phyloP scores from a whole-genome alignment of 2,113 vertebrate species.

The Crotalus viridis region DNA sequence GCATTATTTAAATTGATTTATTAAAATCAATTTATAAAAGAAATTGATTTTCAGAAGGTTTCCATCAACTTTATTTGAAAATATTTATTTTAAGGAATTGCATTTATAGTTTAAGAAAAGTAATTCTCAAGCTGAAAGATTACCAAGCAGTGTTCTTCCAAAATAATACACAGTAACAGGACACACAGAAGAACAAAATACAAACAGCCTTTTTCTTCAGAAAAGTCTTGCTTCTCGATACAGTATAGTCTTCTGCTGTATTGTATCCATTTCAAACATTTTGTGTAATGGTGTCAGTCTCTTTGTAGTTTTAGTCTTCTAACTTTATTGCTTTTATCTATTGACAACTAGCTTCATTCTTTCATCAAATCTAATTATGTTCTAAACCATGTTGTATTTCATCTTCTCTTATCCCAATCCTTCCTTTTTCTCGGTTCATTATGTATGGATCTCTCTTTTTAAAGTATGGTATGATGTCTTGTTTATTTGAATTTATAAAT shows the following conservation, averaged over 20 bases:
- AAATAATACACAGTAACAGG: not conserved
- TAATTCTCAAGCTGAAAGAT: not conserved
- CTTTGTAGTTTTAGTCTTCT: not conserved
- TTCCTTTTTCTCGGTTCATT: not conserved
- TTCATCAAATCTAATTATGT: not conserved
- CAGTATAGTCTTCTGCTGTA: not conserved
- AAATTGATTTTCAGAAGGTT: not conserved
- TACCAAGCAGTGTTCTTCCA: not conserved
- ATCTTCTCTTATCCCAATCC: not conserved
- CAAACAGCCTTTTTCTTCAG: not conserved
- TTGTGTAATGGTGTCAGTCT: not conserved
- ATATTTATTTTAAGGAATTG: not conserved
- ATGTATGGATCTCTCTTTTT: not conserved
- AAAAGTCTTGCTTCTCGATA: not conserved
- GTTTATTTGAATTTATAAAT: not conserved
- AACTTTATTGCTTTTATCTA: not conserved
- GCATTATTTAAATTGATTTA: constrained; percentile 4
- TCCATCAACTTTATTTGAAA: not conserved
- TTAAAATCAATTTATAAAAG: not conserved
- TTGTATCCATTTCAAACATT: not conserved
- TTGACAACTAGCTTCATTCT: not conserved
- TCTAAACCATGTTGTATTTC: not conserved
- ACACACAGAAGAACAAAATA: not conserved
- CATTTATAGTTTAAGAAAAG: not conserved
- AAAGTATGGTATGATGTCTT: not conserved